Percentiles rank a stretch among this genome's conserved stretches.
These are phyloP conservation scores for Acrocephalus arundinaceus DNA, from an alignment of 2,113 vertebrate species.

Conservation along the genomic window DNA sequence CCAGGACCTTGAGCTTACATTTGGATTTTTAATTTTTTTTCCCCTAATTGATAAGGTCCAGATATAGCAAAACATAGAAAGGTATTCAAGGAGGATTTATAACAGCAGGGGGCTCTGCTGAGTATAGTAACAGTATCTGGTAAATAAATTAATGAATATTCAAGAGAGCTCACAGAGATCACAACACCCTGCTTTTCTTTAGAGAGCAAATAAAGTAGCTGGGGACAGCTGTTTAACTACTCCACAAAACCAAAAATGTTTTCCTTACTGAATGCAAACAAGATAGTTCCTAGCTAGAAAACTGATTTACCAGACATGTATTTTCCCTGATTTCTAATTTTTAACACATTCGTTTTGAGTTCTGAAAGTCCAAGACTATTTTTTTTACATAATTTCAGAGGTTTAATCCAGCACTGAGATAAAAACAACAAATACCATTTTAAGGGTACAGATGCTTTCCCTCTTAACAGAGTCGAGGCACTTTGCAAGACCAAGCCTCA, in stretches of 20 bases:
- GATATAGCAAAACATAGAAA: background rate
- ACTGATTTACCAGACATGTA: background rate
- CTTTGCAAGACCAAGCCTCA: background rate
- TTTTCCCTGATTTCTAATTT: background rate
- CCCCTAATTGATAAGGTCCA: background rate
- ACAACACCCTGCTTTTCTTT: background rate
- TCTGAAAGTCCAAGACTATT: background rate
- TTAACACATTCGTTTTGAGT: background rate
- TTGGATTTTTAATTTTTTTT: background rate
- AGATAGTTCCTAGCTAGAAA: background rate
- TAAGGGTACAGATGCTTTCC: background rate
- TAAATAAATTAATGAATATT: background rate
- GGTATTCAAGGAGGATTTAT: background rate
- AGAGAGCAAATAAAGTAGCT: background rate
- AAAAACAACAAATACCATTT: background rate
- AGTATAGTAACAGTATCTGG: background rate
- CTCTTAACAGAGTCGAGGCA: background rate
- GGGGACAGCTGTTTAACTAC: background rate
- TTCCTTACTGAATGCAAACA: background rate
- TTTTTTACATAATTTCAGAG: background rate
- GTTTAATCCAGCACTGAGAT: background rate
- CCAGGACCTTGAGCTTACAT: background rate
- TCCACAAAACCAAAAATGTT: background rate
- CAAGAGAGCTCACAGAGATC: background rate
- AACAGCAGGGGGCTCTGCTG: slow-evolving; percentile 44